Conservation (phyloP, 2,113 vertebrate species). For the Ellobius talpinus region DNA sequence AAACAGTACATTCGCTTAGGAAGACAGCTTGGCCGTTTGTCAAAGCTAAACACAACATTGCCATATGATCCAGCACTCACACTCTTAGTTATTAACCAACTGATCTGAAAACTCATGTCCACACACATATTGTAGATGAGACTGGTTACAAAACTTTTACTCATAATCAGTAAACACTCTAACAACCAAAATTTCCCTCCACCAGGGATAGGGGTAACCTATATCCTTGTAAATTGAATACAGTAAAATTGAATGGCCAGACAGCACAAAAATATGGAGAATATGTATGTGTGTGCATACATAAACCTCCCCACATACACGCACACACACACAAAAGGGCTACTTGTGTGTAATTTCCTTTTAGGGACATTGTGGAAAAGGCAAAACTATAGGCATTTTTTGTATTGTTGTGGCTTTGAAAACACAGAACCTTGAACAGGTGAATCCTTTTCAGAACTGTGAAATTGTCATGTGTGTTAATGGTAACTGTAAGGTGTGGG, state of each 20-base stretch:
- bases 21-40: background rate
- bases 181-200: background rate
- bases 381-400: background rate
- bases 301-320: background rate
- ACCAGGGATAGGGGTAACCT: background rate
- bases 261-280: background rate
- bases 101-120: conserved; percentile 35
- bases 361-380: background rate
- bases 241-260: background rate
- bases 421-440: background rate
- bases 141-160: background rate
- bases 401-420: rapidly evolving
- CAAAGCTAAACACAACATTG: background rate
- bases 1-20: background rate
- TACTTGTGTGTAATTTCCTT: background rate
- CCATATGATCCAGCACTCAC: background rate
- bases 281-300: rapidly evolving
- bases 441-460: background rate
- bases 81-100: background rate
- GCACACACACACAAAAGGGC: background rate
- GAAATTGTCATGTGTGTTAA: background rate
- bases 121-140: background rate
- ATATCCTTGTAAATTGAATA: background rate
- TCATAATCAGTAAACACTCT: background rate
- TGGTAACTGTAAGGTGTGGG: too few relatives aligned